Evolutionary conservation across 2,113 vertebrate species (phyloP).

Genomic region (Lepus timidus): DNA sequence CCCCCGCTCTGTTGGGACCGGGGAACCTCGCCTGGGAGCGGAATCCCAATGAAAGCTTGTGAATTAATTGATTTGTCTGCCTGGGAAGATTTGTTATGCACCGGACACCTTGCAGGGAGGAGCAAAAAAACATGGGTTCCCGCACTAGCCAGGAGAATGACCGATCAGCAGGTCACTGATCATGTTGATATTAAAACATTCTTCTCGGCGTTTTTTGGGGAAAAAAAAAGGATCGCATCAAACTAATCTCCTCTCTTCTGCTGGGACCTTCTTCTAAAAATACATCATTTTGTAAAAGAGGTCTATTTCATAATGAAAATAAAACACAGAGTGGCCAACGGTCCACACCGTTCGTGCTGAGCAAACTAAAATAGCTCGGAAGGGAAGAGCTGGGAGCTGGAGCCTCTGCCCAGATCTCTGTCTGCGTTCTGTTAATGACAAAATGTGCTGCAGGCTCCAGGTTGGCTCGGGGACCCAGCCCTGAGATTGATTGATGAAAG

Average conservation of each 20-base stretch:
- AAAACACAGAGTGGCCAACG: not conserved
- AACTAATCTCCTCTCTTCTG: not conserved
- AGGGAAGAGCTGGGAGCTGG: too few species aligned
- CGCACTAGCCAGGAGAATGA: accelerated
- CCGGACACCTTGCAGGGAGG: too few species aligned
- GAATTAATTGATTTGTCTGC: too few species aligned
- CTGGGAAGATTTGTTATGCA: too few species aligned
- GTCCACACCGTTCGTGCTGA: not conserved
- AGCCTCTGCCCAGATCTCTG: not conserved
- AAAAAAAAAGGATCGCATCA: not conserved
- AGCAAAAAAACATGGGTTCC: too few species aligned
- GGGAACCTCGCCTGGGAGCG: too few species aligned
- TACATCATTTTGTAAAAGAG: not conserved
- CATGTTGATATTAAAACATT: accelerated
- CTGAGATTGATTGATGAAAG: constrained; percentile 13
- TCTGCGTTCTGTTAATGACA: not conserved
- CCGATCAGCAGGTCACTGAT: accelerated
- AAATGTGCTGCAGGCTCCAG: not conserved
- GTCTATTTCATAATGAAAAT: not conserved
- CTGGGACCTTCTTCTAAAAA: not conserved
- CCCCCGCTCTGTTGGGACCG: too few species aligned
- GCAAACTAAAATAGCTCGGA: not conserved
- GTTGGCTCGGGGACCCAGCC: not conserved
- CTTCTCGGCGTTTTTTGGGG: not conserved
- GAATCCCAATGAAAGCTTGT: too few species aligned